These are phyloP conservation scores for Sus cebifrons DNA, from an alignment of 2,797 vertebrate genomes.

Conservation along the genomic window DNA sequence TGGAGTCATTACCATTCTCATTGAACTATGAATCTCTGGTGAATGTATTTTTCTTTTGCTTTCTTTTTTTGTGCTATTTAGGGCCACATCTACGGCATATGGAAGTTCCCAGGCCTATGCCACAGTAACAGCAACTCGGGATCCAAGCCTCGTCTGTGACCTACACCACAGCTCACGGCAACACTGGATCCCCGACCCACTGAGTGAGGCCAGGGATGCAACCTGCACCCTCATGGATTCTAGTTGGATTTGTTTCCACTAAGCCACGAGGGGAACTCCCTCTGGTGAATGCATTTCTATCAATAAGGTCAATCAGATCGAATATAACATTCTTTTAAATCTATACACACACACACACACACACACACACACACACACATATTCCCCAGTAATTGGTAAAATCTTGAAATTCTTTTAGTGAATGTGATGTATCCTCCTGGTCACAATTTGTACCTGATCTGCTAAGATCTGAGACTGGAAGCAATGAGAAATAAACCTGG, in stretches of 20 bases:
- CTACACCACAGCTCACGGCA: too few relatives aligned
- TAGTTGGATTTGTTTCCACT: too few relatives aligned
- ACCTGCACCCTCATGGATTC: too few relatives aligned
- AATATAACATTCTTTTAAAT: neutral
- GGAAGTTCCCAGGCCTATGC: too few relatives aligned
- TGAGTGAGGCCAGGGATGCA: too few relatives aligned
- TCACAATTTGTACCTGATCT: neutral
- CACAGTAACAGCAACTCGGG: too few relatives aligned
- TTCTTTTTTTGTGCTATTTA: too few relatives aligned
- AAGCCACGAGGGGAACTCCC: too few relatives aligned
- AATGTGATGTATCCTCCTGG: neutral
- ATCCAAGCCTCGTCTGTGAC: too few relatives aligned
- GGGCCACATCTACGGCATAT: too few relatives aligned
- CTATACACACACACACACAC: fast-evolving
- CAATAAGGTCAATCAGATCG: neutral
- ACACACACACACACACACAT: neutral
- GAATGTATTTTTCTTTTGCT: neutral
- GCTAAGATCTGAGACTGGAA: neutral
- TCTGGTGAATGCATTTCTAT: neutral
- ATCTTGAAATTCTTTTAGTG: neutral
- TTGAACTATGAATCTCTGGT: neutral
- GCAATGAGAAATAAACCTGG: neutral
- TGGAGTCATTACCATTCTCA: neutral
- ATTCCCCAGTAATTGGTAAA: neutral
- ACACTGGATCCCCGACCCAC: too few relatives aligned